A percentile compares a stretch with the other conserved stretches of the same genome.
Evolutionary conservation across 1,140 invertebrate species (phyloP).

Genomic region (Caligus rogercresseyi): DNA sequence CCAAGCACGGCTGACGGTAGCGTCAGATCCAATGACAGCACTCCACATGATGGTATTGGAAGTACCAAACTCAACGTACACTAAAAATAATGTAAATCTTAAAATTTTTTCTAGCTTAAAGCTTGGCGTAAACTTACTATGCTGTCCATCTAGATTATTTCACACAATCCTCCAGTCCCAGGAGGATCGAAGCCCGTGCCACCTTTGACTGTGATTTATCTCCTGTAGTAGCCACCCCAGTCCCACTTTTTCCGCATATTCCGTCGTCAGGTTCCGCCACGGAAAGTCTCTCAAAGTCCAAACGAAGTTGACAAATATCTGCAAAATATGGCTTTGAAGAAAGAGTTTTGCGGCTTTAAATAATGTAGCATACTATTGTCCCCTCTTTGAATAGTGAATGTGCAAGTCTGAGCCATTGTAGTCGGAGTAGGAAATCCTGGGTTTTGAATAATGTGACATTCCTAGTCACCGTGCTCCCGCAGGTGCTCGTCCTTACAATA

Average conservation of each 20-base stretch:
- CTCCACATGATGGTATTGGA: not conserved
- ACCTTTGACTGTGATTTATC: not conserved
- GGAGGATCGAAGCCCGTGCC: not conserved
- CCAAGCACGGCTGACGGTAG: not conserved
- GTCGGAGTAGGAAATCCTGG: not conserved
- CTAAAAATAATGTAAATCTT: not conserved
- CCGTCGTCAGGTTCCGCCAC: not conserved
- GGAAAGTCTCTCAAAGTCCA: not conserved
- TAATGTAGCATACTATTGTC: no score
- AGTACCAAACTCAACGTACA: not conserved
- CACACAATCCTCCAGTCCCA: not conserved
- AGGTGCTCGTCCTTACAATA: no score
- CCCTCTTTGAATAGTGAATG: not conserved
- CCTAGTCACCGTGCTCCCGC: not conserved
- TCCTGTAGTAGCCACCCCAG: not conserved
- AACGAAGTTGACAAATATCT: not conserved
- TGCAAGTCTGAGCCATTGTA: not conserved
- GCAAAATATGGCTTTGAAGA: not conserved
- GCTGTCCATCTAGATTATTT: not conserved
- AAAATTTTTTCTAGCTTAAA: no score
- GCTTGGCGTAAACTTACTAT: not conserved
- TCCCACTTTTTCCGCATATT: not conserved
- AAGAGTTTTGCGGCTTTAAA: not conserved
- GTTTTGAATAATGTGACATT: not conserved
- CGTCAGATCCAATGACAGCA: not conserved